Percentiles rank a stretch among this genome's conserved stretches.
phyloP scores from a whole-genome alignment of 2,113 vertebrate species.

The Eubucco bourcierii region DNA sequence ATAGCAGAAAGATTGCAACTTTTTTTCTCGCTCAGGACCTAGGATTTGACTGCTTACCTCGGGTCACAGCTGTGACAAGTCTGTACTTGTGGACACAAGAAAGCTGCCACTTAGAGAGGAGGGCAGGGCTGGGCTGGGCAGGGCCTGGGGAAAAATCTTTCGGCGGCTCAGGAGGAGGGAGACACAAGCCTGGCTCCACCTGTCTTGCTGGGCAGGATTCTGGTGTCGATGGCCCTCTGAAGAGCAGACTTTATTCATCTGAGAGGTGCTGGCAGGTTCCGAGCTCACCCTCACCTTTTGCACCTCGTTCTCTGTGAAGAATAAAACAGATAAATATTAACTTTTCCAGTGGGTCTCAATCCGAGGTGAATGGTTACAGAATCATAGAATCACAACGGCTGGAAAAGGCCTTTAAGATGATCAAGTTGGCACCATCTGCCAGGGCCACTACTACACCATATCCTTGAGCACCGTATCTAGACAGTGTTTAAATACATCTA shows the following conservation, averaged over 20 bases:
- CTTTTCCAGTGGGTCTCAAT: neutral
- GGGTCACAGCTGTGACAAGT: neutral
- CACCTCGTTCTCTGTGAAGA: neutral
- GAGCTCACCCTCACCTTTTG: neutral
- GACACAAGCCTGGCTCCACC: neutral
- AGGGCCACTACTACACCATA: no score
- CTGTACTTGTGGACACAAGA: neutral
- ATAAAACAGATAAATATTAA: neutral
- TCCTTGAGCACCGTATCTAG: no score
- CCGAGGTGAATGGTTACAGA: neutral
- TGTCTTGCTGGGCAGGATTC: neutral
- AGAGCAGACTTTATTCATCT: rapidly evolving
- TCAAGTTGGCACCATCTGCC: no score
- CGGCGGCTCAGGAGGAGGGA: neutral
- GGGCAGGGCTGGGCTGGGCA: no score
- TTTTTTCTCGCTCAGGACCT: neutral
- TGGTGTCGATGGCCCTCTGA: no score
- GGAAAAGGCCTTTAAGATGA: no score
- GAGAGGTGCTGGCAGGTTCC: neutral
- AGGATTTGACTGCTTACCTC: neutral
- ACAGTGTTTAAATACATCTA: no score
- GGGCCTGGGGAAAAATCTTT: neutral
- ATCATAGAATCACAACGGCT: no score
- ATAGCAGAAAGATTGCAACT: rapidly evolving
- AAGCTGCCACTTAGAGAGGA: neutral